Base-by-base conservation (phyloP, 2,888 invertebrate species). In the Hermaeophaga mercurialis region DNA sequence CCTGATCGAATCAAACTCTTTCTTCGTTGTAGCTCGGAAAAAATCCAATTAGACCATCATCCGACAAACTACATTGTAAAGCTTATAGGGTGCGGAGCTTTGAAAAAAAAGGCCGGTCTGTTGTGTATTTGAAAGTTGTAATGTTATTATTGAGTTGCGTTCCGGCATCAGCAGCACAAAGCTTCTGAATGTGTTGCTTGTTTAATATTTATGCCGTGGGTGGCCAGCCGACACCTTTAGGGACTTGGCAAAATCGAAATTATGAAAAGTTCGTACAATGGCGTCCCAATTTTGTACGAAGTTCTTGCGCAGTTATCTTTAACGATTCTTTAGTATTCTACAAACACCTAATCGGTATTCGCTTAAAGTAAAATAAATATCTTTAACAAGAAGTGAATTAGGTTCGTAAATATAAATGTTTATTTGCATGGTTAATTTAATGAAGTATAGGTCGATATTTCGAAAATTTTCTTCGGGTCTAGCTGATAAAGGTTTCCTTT, bases 121-220 rank as follows among this genome's bases (percentile, higher is more conserved):
- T 14, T 58, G 48, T 58, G 43, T 58, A 58, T 45, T 48, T 31
- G 46, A 46, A 55, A 58, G 47, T 55, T 57, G 54, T 58, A 50
- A 55, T 58, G 58, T 55, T 58, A 53, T 58, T 58, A 58, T 58
- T 41, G 58, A 58, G 55, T 58, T 50, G 58, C 41, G 39, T 28
- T 19, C 43, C 58, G 43, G 43, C 8, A 8, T 19, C 49, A 49
- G 28, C 28, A 22, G 22, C 36, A 52, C 58, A 49, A 54, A 58
- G 58, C 56, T 57, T 59, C 64, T 58, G 61, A 62, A 61, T 58
- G 60, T 47, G 43, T 43, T 59, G 50, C 61, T 65, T 59, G 66
- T 68, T 70, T 68, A 67, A 68, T 70, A 68, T 70, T 70, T 67
- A 70, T 67, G 64, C 59, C 58, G 57, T 58, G 59, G 66, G 66